A percentile compares a stretch with the other conserved stretches of the same genome.
These are phyloP conservation scores for Lasioglossum calceatum DNA, from an alignment of 2,888 invertebrate genomes.

Conservation along the genomic window DNA sequence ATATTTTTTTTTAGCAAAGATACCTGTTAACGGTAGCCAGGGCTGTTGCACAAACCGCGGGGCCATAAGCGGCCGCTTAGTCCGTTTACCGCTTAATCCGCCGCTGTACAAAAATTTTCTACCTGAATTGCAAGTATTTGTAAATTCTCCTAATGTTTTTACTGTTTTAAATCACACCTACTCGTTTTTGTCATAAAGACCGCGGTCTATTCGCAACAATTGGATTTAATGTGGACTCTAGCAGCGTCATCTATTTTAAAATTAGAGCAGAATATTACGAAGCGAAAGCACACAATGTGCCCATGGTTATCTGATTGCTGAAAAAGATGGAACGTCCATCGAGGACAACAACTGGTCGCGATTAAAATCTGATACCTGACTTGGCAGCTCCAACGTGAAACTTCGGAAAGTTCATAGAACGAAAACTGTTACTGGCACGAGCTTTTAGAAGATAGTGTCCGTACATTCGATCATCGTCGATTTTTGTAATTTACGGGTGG, in stretches of 20 bases:
- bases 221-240: fast-evolving
- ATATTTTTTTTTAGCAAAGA: too few species aligned
- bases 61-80: too few species aligned
- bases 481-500: slow-evolving; percentile 20
- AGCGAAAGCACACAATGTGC: not conserved
- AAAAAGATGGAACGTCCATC: not conserved
- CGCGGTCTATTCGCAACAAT: not conserved
- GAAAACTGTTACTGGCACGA: slow-evolving; percentile 51
- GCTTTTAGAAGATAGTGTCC: slow-evolving; percentile 46
- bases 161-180: too few species aligned
- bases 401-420: slow-evolving; percentile 32
- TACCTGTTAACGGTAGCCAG: too few species aligned
- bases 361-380: slow-evolving; percentile 23
- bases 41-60: too few species aligned
- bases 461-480: slow-evolving; percentile 33
- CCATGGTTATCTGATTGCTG: not conserved
- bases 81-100: too few species aligned
- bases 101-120: too few species aligned
- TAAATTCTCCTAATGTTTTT: too few species aligned
- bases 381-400: slow-evolving; percentile 17
- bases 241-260: not conserved
- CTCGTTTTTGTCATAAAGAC: not conserved
- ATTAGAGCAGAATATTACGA: not conserved
- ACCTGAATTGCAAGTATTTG: too few species aligned
- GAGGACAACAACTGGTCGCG: slow-evolving; percentile 32